Evolutionary conservation across 2,113 vertebrate genomes (phyloP).

Genomic region (Burhinus bistriatus): DNA sequence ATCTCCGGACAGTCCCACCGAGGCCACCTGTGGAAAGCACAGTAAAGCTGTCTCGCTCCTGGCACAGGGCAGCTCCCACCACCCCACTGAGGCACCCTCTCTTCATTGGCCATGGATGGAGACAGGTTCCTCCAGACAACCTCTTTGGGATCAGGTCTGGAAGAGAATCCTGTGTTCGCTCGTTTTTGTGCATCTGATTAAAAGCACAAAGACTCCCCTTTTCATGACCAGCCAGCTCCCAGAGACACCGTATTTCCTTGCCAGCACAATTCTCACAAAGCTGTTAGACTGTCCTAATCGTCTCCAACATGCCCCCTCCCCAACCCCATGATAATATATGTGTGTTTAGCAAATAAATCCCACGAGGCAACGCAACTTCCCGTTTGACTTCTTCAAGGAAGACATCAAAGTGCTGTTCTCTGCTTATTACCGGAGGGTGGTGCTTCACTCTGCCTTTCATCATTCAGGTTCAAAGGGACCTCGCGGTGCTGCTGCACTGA

Average conservation of each 20-base stretch:
- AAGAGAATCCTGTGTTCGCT: not conserved
- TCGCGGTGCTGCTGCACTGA: not conserved
- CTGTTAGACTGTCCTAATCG: not conserved
- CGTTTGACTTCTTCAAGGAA: not conserved
- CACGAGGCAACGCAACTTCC: not conserved
- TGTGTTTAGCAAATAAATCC: not conserved
- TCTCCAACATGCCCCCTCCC: not conserved
- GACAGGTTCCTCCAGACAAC: not conserved
- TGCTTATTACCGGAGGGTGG: not conserved
- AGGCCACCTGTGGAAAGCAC: not conserved
- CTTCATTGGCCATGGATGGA: not conserved
- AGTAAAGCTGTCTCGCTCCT: not conserved
- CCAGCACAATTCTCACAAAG: not conserved
- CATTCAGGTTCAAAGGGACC: not conserved
- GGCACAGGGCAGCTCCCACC: not conserved
- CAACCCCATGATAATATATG: fast-evolving
- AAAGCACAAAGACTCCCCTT: not conserved
- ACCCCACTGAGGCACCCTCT: not conserved
- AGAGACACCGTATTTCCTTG: fast-evolving
- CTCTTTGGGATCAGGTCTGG: not conserved
- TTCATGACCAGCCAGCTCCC: not conserved
- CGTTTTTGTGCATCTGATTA: not conserved
- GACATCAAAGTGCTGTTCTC: not conserved
- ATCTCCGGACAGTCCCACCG: not conserved
- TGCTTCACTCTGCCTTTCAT: not conserved